phyloP scores from a whole-genome alignment of 2,113 vertebrate genomes.

The Rhynchopsitta pachyrhyncha region DNA sequence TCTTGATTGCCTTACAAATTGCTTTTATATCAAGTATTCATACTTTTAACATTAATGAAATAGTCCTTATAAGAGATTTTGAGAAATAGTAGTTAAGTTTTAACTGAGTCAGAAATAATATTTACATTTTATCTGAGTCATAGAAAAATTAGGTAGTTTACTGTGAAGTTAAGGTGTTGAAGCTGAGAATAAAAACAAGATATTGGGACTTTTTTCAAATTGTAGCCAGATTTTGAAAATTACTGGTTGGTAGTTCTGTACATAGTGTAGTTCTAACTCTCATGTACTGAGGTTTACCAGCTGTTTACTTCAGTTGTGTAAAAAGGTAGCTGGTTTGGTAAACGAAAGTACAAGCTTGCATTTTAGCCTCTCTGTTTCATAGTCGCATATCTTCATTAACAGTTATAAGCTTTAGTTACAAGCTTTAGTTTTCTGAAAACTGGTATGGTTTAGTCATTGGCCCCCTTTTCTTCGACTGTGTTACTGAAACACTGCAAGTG shows the following conservation, averaged over 20 bases:
- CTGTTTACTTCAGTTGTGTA: background rate
- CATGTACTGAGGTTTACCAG: background rate
- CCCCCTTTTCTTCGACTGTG: background rate
- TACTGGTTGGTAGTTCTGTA: background rate
- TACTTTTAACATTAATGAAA: background rate
- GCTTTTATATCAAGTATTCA: background rate
- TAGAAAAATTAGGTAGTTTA: background rate
- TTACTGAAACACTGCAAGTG: background rate
- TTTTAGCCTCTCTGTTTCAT: background rate
- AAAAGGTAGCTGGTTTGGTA: background rate
- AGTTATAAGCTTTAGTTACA: background rate
- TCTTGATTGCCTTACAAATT: background rate
- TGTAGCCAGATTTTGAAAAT: background rate
- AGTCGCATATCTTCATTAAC: background rate
- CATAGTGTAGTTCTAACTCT: background rate
- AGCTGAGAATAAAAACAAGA: background rate
- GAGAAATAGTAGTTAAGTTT: background rate
- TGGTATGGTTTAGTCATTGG: background rate
- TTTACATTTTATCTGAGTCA: background rate
- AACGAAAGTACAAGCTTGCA: background rate
- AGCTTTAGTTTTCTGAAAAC: background rate
- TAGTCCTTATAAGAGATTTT: background rate
- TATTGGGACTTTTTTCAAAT: background rate
- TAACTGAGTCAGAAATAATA: background rate
- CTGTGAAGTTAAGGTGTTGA: background rate